Evolutionary conservation across 2,113 vertebrate genomes (phyloP).

Genomic region (Eclectus roratus): DNA sequence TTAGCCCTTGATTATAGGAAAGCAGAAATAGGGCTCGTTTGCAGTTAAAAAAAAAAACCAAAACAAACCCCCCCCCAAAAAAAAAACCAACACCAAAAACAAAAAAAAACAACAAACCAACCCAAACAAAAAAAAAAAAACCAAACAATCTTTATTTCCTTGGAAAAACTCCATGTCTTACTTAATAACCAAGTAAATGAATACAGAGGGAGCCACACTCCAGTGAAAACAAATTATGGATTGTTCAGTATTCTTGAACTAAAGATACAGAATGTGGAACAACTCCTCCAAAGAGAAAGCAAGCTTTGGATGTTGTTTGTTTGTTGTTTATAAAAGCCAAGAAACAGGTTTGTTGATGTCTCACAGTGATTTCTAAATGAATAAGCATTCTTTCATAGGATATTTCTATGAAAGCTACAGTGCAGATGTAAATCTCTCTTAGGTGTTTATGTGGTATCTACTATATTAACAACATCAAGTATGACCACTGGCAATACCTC

Average conservation of each 20-base stretch:
- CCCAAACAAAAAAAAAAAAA: too few species aligned
- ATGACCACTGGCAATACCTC: not conserved
- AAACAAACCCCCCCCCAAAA: not conserved
- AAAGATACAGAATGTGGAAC: not conserved
- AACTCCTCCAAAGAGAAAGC: not conserved
- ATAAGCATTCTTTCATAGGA: not conserved
- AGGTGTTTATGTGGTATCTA: not conserved
- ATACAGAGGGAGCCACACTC: not conserved
- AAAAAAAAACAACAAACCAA: too few species aligned
- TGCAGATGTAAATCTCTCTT: not conserved
- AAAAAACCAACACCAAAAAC: not conserved
- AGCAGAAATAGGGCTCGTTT: not conserved
- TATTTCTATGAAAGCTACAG: not conserved
- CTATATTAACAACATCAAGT: not conserved
- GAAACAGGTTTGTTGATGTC: not conserved
- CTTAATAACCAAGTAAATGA: constrained; percentile 19
- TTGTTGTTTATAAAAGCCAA: not conserved
- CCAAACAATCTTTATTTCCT: not conserved
- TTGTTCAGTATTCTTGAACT: not conserved
- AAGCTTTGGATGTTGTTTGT: not conserved
- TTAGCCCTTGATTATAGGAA: not conserved
- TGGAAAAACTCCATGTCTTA: not conserved
- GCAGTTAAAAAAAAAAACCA: not conserved
- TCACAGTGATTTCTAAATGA: not conserved
- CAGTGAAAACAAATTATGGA: not conserved